phyloP scores from a whole-genome alignment of 2,888 invertebrate species.

The Sthenelais limicola region DNA sequence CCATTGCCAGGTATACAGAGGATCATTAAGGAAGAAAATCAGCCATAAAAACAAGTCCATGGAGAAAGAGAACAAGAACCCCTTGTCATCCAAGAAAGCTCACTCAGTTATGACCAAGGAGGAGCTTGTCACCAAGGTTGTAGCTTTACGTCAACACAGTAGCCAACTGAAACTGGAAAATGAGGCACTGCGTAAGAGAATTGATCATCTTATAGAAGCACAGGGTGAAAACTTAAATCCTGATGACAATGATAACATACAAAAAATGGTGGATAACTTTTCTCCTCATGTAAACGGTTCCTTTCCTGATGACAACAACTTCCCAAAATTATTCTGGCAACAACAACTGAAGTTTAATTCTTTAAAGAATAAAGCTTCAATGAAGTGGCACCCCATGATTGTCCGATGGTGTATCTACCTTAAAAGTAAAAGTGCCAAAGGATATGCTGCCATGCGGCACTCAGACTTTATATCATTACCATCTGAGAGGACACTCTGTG shows the following conservation, averaged over 20 bases:
- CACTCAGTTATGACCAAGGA: too few species aligned
- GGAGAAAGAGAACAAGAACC: too few species aligned
- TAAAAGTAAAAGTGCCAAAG: neutral
- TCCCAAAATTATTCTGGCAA: conserved; percentile 5
- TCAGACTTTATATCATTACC: conserved; percentile 20
- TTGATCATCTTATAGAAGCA: neutral
- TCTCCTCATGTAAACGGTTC: neutral
- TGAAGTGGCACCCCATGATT: too few species aligned
- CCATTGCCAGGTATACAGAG: neutral
- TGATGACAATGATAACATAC: neutral
- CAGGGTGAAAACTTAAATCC: neutral
- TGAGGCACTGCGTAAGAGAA: too few species aligned
- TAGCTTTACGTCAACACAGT: too few species aligned
- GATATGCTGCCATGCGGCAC: conserved; percentile 4
- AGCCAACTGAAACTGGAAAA: too few species aligned
- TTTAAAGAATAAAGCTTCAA: neutral
- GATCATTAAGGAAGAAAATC: neutral
- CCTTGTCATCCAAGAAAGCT: too few species aligned
- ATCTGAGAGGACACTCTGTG: conserved; percentile 16
- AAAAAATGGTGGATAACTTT: neutral
- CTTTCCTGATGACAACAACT: neutral
- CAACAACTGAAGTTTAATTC: conserved; percentile 1
- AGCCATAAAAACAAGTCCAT: too few species aligned
- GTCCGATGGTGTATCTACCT: conserved; percentile 24
- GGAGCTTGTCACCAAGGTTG: too few species aligned